Percentiles rank a stretch among this genome's conserved stretches.
Evolutionary conservation across 2,113 vertebrate species (phyloP).

Genomic region (Spea bombifrons): DNA sequence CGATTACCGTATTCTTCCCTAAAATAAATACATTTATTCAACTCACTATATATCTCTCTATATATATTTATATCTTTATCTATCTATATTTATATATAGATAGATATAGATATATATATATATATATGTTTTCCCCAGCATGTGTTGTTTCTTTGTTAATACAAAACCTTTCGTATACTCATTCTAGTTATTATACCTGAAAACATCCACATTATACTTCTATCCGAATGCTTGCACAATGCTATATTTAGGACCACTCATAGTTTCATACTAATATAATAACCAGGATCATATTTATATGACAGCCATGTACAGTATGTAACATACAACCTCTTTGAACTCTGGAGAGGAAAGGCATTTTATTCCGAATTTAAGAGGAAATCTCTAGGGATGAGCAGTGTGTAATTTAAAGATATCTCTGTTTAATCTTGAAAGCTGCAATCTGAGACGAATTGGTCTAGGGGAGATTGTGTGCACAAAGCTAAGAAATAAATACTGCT

Average conservation of each 20-base stretch:
- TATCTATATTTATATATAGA: too few species aligned
- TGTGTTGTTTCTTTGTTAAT: too few species aligned
- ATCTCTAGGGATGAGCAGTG: not conserved
- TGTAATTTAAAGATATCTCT: slow-evolving; percentile 3
- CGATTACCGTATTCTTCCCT: too few species aligned
- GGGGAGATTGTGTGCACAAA: not conserved
- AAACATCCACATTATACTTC: too few species aligned
- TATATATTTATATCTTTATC: too few species aligned
- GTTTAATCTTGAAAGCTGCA: not conserved
- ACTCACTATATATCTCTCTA: too few species aligned
- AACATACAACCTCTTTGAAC: not conserved
- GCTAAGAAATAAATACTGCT: not conserved
- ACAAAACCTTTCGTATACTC: too few species aligned
- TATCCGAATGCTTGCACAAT: not conserved
- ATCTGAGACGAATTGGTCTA: not conserved
- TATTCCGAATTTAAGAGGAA: not conserved
- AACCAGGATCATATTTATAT: not conserved
- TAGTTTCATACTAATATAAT: not conserved
- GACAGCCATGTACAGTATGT: not conserved
- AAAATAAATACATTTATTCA: too few species aligned
- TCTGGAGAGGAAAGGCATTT: not conserved
- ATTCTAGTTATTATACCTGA: too few species aligned
- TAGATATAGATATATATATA: too few species aligned
- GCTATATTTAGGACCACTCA: not conserved
- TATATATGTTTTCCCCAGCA: too few species aligned